A percentile compares a stretch with the other conserved stretches of the same genome.
Evolutionary conservation across 2,113 vertebrate genomes (phyloP).

Genomic region (Phyllostomus hastatus): DNA sequence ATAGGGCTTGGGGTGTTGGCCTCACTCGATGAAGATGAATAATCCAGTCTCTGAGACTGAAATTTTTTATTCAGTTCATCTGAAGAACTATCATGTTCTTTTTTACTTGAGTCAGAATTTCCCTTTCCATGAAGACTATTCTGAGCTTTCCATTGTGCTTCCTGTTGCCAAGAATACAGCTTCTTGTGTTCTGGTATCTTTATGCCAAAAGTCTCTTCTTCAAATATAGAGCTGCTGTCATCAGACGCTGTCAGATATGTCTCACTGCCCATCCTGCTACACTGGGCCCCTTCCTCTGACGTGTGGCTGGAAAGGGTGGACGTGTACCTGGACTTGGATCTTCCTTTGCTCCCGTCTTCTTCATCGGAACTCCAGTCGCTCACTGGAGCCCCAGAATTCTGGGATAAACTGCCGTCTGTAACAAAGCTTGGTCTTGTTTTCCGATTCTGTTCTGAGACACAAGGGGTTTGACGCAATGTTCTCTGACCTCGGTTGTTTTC

Average conservation of each 20-base stretch:
- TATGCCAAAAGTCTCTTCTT: constrained; percentile 86
- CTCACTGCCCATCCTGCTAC: constrained; percentile 87
- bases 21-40: constrained; percentile 90
- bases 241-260: constrained; percentile 92
- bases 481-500: constrained; percentile 76
- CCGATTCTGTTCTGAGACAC: constrained; percentile 70
- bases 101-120: constrained; percentile 74
- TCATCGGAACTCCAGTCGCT: constrained; percentile 87
- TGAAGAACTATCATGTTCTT: constrained; percentile 84
- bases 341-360: constrained; percentile 75
- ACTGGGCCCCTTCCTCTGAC: constrained; percentile 82
- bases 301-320: constrained; percentile 85
- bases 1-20: constrained; percentile 84
- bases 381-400: constrained; percentile 76
- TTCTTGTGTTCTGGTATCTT: constrained; percentile 81
- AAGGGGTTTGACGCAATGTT: constrained; percentile 65
- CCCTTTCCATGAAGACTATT: constrained; percentile 70
- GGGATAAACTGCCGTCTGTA: constrained; percentile 74
- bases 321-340: constrained; percentile 78
- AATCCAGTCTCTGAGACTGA: constrained; percentile 90
- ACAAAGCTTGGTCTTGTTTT: constrained; percentile 68
- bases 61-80: constrained; percentile 94
- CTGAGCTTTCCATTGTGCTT: constrained; percentile 78
- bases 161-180: constrained; percentile 82
- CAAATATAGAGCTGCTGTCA: constrained; percentile 94